Base-by-base conservation (phyloP, 2,797 vertebrate genomes). In the Mallotus villosus region DNA sequence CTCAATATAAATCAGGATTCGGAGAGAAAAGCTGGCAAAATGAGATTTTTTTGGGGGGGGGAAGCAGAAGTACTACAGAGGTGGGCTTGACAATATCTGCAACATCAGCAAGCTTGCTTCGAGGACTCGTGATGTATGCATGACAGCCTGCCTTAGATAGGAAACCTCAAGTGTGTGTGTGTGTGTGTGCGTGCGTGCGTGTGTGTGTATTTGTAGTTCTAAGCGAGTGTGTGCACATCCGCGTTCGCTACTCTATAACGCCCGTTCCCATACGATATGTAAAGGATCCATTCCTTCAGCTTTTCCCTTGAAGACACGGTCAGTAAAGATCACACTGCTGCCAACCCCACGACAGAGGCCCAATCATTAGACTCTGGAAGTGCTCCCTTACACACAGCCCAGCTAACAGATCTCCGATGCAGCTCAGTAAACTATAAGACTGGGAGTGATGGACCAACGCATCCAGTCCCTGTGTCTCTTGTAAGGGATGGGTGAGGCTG, bases 41-140 rank as follows among this genome's bases (percentile, higher is more conserved):
- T 37, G 4, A 8, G 37, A 37, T 9, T 37, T 11, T 37, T 2
- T 9, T 7, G 37, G 37, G 37, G 37, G 6, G 37, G 37, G 37
- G 37, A 1, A 6, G 9, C 37, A 41, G 9, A 41, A 41, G 1
- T 41, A 11, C 9, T 6, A 41, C 19, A 22, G 17, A 64, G 22
- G n/a, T 4, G 9, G 19, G n/a, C 19, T 14, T 66, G 37, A 66
- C 64, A 66, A 49, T 66, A 66, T 66, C 64, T 25, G 41, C 64
- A 51, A 17, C 41, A 66, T 51, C 64, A 25, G 22, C 21, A 24
- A 46, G 22, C 41, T 51, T 17, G 64, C 22, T 27, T 66, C 22
- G 27, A 67, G 46, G 64, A 67, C 64, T 27, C 17, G 41, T 7
- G 14, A 53, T 55, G 25, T 55, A 3, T 0, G 17, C 29, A 29